Evolutionary conservation across 2,113 vertebrate species (phyloP), one percentile per base, ranked within the genome.

Genomic region (Melierax canorus): DNA sequence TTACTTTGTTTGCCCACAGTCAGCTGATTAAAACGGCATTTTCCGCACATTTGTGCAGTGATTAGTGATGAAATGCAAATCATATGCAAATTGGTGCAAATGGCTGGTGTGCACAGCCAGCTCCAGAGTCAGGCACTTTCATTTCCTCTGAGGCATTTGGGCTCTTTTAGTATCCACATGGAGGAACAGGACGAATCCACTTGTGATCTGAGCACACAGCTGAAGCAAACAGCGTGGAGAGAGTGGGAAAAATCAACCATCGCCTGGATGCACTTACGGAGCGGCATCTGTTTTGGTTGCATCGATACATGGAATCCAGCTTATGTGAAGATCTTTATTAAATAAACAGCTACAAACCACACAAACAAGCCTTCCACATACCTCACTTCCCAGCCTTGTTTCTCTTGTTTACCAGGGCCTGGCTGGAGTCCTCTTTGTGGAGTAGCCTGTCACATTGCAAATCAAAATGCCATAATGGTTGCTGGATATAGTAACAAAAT

Each of bases 61-160:
- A 85, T 96, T 86, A 88, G 78, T 75, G 90, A 88, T 93, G 83
- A 76, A 92, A 95, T 82, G 88, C 82, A 95, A 93, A 94, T 92
- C 36, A 9, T n/a, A 95, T 97, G 95, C 81, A 94, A 95, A 93
- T 92, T 4, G 60, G 20, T 91, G 74, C 79, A 87, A 93, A 77
- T 76, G 53, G 56, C 66, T 87, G 83, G 75, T 62, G 64, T 76
- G 86, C 66, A 45, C 66, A 93, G 91, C 83, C 74, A 94, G 66
- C 75, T 93, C 82, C 79, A 63, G 90, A 87, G 74, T 64, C 16
- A 3, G 76, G 38, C n/a, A 41, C 68, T 86, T 94, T 71, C 34
- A 29, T 90, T 90, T 75, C 53, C 87, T 92, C 91, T 58, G 91
- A 86, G 71, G 78, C 88, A 27, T 90, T 66, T 78, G 55, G 29